Evolutionary conservation across 2,797 vertebrate species (phyloP), one percentile per base, ranked within the genome.

Genomic region (Enteromius anoplus): DNA sequence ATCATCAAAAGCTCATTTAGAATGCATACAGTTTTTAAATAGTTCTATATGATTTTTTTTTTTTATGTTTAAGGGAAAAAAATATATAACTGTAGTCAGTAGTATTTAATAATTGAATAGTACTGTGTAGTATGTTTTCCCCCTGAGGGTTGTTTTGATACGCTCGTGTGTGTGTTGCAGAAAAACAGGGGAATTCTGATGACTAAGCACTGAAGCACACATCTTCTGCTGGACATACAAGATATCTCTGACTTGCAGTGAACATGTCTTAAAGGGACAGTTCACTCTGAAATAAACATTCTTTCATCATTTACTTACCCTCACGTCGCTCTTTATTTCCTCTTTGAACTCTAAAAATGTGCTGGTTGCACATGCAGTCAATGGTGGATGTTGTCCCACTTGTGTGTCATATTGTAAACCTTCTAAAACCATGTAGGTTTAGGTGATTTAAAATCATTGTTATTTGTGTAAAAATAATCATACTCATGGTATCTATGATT

Each of bases 181-280:
- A 88, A 77, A 40, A 84, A 80, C 72, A 76, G 87, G 85, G 84
- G 82, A 87, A 88, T 83, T 87, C 73, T 89, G 88, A 88, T 89
- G 87, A 89, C 85, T 89, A 86, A 87, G 88, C 84, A 85, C 42
- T 72, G 32, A 64, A 72, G 29, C 62, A 68, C 62, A 68, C 64
- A 58, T 49, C 58, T 73, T 51, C 34, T 75, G 34, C 15, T 55
- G 81, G 73, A 82, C 72, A 75, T 45, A 10, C n/a, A 76, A 37
- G 32, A 53, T 65, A 21, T 68, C 64, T 47, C 70, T 65, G 70
- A 76, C 58, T 23, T 64, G 60, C 58, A 53, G 78, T 53, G 40
- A 49, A 65, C 17, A 65, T 49, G 42, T 47, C 60, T 78, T 78
- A 65, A 47, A 78, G 26, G 29, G 34, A 69, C 49, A 40, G 49